phyloP scores from a whole-genome alignment of 2,113 vertebrate species.

The Tyto alba region DNA sequence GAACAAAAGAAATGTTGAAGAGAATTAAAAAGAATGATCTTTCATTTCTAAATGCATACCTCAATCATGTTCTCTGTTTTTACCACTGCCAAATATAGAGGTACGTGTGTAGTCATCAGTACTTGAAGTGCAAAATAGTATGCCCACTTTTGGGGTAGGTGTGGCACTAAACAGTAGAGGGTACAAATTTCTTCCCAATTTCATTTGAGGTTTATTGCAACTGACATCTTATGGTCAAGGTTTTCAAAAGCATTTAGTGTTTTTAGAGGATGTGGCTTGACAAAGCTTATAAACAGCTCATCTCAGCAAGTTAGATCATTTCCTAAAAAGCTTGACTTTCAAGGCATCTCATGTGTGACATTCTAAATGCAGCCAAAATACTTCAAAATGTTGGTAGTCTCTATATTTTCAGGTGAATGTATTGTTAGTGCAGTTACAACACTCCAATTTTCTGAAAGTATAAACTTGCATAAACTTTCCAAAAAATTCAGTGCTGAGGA shows the following conservation, averaged over 20 bases:
- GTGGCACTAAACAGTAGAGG: background rate
- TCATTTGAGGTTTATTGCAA: background rate
- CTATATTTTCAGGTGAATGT: background rate
- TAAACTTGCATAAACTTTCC: background rate
- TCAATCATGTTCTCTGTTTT: fast-evolving
- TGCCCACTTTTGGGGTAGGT: background rate
- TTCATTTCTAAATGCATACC: background rate
- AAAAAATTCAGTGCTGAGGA: background rate
- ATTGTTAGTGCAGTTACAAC: background rate
- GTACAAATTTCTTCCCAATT: background rate
- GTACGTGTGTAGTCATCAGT: background rate
- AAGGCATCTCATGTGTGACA: background rate
- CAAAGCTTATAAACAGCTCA: background rate
- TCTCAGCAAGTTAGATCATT: background rate
- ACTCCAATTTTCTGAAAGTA: background rate
- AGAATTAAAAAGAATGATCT: background rate
- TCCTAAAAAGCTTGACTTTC: background rate
- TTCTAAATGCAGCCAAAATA: background rate
- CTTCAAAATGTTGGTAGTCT: background rate
- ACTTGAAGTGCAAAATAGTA: background rate
- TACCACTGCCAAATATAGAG: background rate
- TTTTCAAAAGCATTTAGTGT: background rate
- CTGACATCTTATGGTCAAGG: background rate
- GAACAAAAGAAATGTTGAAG: too few relatives aligned
- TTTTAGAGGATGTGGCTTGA: background rate